Conservation (phyloP, 2,797 vertebrate species). For the Thalassophryne amazonica region DNA sequence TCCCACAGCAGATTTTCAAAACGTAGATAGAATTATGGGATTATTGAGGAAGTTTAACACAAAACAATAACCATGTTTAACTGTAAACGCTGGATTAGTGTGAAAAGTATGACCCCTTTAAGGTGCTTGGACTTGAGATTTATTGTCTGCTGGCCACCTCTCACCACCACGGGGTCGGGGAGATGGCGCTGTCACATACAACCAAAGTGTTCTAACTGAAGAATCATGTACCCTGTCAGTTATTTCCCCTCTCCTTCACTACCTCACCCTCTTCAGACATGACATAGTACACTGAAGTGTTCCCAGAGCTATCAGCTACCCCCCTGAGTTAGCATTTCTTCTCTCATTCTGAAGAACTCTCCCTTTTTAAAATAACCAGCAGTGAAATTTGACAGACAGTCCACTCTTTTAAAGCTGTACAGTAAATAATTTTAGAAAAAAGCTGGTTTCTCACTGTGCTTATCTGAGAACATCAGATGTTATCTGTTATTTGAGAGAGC, state of each 20-base stretch:
- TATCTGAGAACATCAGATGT: conserved; percentile 1
- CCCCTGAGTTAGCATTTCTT: conserved; percentile 72
- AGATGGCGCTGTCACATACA: conserved; percentile 4
- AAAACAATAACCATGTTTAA: too few species aligned
- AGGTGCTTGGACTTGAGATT: conserved; percentile 32
- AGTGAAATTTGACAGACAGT: conserved; percentile 33
- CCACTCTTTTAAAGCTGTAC: conserved; percentile 14
- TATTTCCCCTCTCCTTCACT: conserved; percentile 46
- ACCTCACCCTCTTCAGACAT: conserved; percentile 67
- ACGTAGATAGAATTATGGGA: too few species aligned
- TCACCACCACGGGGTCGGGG: conserved; percentile 20
- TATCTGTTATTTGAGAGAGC: conserved; percentile 33
- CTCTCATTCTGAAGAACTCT: conserved; percentile 14
- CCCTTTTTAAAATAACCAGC: conserved; percentile 26
- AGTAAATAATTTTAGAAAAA: conserved; percentile 17
- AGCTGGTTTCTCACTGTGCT: conserved; percentile 12
- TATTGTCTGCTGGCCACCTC: conserved; percentile 7
- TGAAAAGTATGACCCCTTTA: too few species aligned
- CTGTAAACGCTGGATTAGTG: too few species aligned
- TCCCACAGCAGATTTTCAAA: too few species aligned
- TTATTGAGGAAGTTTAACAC: too few species aligned
- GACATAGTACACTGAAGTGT: conserved; percentile 64
- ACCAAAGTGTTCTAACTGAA: conserved; percentile 41
- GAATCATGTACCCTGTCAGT: conserved; percentile 40
- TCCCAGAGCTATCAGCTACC: conserved; percentile 77